Evolutionary conservation across 2,888 invertebrate species (phyloP).

Genomic region (Mythimna lalbum): DNA sequence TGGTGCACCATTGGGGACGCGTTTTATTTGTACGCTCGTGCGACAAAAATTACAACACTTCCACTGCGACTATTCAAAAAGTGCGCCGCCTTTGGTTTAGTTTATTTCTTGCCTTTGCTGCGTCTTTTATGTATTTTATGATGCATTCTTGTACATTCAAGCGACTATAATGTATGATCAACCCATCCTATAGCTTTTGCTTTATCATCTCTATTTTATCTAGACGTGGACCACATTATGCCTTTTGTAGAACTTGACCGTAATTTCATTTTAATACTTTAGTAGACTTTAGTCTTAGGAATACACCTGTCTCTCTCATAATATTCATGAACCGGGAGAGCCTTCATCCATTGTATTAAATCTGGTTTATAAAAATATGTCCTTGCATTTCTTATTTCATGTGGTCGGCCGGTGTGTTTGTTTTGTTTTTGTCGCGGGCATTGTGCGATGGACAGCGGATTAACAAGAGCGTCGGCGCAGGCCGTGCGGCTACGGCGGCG

Average conservation of each 20-base stretch:
- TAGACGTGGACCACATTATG: slow-evolving; percentile 7
- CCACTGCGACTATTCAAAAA: slow-evolving; percentile 71
- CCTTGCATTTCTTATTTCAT: slow-evolving; percentile 73
- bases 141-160: slow-evolving; percentile 61
- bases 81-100: slow-evolving; percentile 61
- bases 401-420: slow-evolving; percentile 62
- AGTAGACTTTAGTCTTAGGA: slow-evolving; percentile 17
- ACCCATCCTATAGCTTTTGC: slow-evolving; percentile 22
- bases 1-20: slow-evolving; percentile 68
- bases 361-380: slow-evolving; percentile 75
- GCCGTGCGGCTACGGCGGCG: slow-evolving; percentile 72
- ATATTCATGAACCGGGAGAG: slow-evolving; percentile 56
- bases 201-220: slow-evolving; percentile 34
- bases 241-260: slow-evolving; percentile 2
- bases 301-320: slow-evolving; percentile 52
- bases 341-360: slow-evolving; percentile 73
- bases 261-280: slow-evolving; percentile 29
- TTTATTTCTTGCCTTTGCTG: slow-evolving; percentile 59
- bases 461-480: slow-evolving; percentile 87
- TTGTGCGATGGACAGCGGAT: slow-evolving; percentile 86
- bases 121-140: slow-evolving; percentile 66
- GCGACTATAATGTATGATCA: slow-evolving; percentile 54
- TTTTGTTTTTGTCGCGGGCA: slow-evolving; percentile 79
- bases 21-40: slow-evolving; percentile 73
- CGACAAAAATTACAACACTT: slow-evolving; percentile 75